Evolutionary conservation across 2,797 vertebrate genomes (phyloP).

Genomic region (Esox lucius): DNA sequence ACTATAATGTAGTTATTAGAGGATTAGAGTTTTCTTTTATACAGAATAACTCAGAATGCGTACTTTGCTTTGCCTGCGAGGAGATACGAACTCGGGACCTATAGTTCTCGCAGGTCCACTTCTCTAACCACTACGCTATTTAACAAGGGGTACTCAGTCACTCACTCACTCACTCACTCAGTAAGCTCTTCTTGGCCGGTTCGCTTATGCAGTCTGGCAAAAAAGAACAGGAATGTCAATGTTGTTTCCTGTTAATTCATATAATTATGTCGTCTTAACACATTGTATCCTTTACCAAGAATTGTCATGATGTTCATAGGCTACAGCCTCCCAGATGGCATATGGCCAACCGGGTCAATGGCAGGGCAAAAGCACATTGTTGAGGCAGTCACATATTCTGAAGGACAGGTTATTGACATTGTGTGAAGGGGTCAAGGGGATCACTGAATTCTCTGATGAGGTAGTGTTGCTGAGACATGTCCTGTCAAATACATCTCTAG

Average conservation of each 20-base stretch:
- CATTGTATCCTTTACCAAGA: background rate
- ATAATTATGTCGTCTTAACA: background rate
- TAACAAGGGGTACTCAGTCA: no score
- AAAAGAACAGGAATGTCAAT: no score
- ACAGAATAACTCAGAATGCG: no score
- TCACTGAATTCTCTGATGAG: background rate
- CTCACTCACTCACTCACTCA: no score
- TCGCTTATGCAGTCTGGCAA: no score
- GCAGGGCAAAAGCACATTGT: background rate
- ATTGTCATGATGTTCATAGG: background rate
- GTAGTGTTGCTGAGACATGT: background rate
- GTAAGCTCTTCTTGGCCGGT: no score
- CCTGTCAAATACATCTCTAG: background rate
- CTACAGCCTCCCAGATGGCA: background rate
- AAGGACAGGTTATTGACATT: slow-evolving; percentile 1
- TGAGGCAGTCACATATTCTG: background rate
- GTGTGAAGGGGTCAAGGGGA: background rate
- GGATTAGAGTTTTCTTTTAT: no score
- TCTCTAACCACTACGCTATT: no score
- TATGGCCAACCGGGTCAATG: background rate
- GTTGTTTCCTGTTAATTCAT: background rate
- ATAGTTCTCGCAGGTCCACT: no score
- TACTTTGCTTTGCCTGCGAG: no score
- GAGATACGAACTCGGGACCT: no score
- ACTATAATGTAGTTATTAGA: no score